Percentiles rank a stretch among this genome's conserved stretches.
phyloP scores from a whole-genome alignment of 2,888 invertebrate species.

The Pristionchus mayeri region DNA sequence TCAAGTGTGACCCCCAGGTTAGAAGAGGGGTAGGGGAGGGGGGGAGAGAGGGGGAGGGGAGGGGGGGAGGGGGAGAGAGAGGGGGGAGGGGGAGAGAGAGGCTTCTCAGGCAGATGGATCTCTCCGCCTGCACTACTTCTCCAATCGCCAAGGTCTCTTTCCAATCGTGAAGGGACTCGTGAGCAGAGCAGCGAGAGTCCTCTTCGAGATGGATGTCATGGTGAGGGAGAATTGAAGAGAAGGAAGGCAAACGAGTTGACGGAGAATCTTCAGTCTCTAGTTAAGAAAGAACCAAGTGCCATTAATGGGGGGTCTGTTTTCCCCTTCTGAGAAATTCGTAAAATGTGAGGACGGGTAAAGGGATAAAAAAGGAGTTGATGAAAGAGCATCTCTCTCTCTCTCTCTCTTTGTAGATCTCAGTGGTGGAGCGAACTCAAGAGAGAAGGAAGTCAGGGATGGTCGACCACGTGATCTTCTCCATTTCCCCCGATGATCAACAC shows the following conservation, averaged over 20 bases:
- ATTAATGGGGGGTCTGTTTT: not conserved
- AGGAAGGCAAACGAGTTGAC: not conserved
- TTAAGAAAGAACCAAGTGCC: not conserved
- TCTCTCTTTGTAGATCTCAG: too few relatives aligned
- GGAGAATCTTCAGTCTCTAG: not conserved
- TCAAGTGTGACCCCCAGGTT: constrained; percentile 58
- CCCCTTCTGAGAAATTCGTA: not conserved
- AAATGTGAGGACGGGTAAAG: not conserved
- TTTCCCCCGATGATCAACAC: constrained; percentile 67
- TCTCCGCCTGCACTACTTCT: constrained; percentile 70
- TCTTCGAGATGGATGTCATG: constrained; percentile 69
- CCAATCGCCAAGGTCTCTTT: constrained; percentile 69
- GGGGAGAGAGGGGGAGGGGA: too few relatives aligned
- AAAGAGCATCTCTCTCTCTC: constrained; percentile 17
- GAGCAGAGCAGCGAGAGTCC: constrained; percentile 61
- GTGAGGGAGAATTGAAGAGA: constrained; percentile 50
- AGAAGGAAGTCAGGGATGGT: constrained; percentile 66
- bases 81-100: too few relatives aligned
- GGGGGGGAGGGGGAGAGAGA: too few relatives aligned
- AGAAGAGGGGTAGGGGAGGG: too few relatives aligned
- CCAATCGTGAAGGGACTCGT: constrained; percentile 71
- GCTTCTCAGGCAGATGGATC: constrained; percentile 53
- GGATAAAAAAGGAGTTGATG: not conserved
- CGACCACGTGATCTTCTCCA: constrained; percentile 70
- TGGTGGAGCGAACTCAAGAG: constrained; percentile 71